Base-by-base conservation (phyloP, 2,888 invertebrate species). In the Gnatocerus cornutus region DNA sequence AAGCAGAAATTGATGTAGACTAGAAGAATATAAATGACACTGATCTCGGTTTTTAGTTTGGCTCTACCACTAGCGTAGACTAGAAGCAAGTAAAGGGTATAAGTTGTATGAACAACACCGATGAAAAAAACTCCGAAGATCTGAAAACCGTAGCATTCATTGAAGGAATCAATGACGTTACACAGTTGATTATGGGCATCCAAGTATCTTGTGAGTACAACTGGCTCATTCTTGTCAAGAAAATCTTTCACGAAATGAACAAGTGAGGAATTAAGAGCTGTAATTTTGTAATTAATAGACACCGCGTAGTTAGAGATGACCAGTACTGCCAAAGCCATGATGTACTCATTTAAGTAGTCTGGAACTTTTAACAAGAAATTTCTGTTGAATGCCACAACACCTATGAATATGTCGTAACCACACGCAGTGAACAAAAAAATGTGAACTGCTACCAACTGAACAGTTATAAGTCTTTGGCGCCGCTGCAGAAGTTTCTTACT, bases 101-200 rank as follows among this genome's bases (percentile, higher is more conserved):
- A 46, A 9, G 59, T 46, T 3, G 30, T 59, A 30, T 9, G 6
- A 30, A 59, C 10, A 16, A 59, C 14, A 12, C 46, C 45, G 12
- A 59, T 41, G 9, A 59, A 46, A 1, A 59, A 14, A 30, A 59
- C 29, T 29, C 30, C 46, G 9, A 59, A 27, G 12, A 59, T 46
- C 13, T 59, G 59, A 2, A 59, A 6, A 5, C 59, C 59, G 10
- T 46, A 59, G 30, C 59, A 59, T 14, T 59, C 46, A 12, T 59
- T 59, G 13, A 33, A n/a, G 16, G 13, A 5, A 16, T 45, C 13
- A 9, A 59, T 46, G 3, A 29, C 14, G 37, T 10, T 12, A 14
- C 59, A 59, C 8, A 59, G 16, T 46, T 59, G 30, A 14, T 33
- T 45, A 10, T 59, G 37, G 4, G 33, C 29, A 14, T 37, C 33